Evolutionary conservation across 2,888 invertebrate species (phyloP), one percentile per base, ranked within the genome.

Genomic region (Toxonevra muliebris): DNA sequence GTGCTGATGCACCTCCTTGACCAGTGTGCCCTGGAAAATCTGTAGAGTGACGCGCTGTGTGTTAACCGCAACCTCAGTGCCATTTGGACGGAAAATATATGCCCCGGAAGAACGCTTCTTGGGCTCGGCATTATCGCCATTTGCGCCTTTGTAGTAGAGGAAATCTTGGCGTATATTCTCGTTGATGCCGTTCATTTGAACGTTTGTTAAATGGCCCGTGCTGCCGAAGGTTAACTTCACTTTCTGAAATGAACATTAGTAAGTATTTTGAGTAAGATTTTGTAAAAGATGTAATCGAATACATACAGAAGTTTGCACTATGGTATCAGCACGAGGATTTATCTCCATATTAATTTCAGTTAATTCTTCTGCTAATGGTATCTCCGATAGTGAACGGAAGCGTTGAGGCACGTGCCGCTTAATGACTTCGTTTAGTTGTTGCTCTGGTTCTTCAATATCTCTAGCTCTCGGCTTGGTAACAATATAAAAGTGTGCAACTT

Each of bases 31-130:
- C 82, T 80, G 76, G 19, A 87, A 82, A 3, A 81, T 75, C 3
- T 76, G 73, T 9, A 82, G 76, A 9, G 76, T 72, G 1, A 83
- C 86, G 0, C 71, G 63, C 7, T 76, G 71, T 1, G 83, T 70
- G 13, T 87, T 77, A 30, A 78, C 73, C 4, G 80, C 76, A 0
- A 87, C 75, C 8, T 79, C 76, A 0, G 87, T 82, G 0, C 86
- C 85, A 57, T 88, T 88, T 0, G 95, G 94, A 62, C 95, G 87
- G 83, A 95, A 94, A 45, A 97, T 93, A 77, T 99, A 98, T 0
- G 98, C 98, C 0, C 98, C 98, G 0, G 97, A 97, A 0, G 96
- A 91, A 69, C 96, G 87, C 73, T 89, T 88, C 0, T 82, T 77
- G 3, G 87, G 87, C 2, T 86, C 84, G 0, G 79, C 80, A 77